phyloP scores from a whole-genome alignment of 2,113 vertebrate species.

The Pterophyllum scalare region DNA sequence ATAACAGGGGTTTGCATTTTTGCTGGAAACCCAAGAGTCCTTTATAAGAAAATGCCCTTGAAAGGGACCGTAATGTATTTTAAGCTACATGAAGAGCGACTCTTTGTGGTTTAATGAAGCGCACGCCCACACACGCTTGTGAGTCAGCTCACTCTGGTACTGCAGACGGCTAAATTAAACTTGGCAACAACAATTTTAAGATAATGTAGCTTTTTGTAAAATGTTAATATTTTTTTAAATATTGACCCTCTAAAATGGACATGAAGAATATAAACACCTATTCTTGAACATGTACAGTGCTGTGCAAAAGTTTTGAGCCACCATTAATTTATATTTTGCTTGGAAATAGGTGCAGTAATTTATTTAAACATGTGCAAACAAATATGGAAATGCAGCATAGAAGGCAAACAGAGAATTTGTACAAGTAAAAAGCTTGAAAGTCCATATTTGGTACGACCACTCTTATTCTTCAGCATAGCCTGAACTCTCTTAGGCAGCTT shows the following conservation, averaged over 20 bases:
- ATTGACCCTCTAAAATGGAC: not conserved
- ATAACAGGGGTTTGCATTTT: constrained; percentile 28
- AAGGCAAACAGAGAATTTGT: too few species aligned
- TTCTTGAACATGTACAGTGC: not conserved
- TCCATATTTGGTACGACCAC: too few species aligned
- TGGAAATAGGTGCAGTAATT: too few species aligned
- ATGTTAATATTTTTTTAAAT: not conserved
- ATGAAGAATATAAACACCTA: not conserved
- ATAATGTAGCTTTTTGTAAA: not conserved
- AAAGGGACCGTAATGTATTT: constrained; percentile 39
- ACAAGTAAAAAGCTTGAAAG: too few species aligned
- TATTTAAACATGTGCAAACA: too few species aligned
- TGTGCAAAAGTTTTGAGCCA: not conserved
- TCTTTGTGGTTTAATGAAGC: constrained; percentile 29
- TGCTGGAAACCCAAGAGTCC: constrained; percentile 24
- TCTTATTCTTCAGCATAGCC: too few species aligned
- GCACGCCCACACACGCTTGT: constrained; percentile 12
- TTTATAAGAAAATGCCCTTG: constrained; percentile 20
- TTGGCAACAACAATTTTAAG: not conserved
- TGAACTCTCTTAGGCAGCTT: too few species aligned
- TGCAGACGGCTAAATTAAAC: constrained; percentile 20
- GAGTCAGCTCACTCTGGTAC: constrained; percentile 34
- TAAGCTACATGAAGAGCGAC: not conserved
- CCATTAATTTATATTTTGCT: too few species aligned
- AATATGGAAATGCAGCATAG: too few species aligned